Evolutionary conservation across 2,888 invertebrate species (phyloP).

Genomic region (Lochmaea capreae): DNA sequence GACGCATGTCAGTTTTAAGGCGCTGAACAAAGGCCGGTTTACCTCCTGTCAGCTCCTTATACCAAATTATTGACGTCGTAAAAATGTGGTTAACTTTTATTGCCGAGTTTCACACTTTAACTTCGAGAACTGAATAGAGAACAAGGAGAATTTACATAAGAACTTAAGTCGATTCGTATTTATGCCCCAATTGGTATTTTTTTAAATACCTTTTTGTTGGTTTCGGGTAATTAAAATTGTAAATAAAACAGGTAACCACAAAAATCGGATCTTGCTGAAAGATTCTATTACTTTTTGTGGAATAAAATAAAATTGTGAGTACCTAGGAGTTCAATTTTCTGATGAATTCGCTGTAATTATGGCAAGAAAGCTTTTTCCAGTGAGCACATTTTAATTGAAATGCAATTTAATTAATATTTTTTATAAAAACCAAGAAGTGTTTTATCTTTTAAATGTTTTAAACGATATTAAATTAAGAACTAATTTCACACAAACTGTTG

Average conservation of each 20-base stretch:
- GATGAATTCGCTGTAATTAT: too few species aligned
- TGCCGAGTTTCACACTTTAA: conserved; percentile 29
- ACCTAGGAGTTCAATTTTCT: too few species aligned
- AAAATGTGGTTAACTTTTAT: conserved; percentile 39
- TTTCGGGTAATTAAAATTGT: not conserved
- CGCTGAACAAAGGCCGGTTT: conserved; percentile 28
- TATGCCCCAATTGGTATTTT: conserved; percentile 14
- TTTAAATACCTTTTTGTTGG: conserved; percentile 2
- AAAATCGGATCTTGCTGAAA: not conserved
- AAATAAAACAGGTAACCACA: not conserved
- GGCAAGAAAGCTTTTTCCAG: too few species aligned
- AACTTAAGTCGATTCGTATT: conserved; percentile 26
- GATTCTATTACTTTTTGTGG: too few species aligned
- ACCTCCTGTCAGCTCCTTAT: conserved; percentile 40
- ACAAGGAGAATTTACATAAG: conserved; percentile 36
- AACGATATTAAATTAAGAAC: conserved; percentile 20
- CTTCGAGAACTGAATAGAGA: conserved; percentile 26
- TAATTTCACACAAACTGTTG: conserved; percentile 28
- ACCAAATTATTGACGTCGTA: conserved; percentile 39
- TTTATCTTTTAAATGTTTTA: not conserved
- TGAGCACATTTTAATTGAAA: too few species aligned
- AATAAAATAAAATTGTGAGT: too few species aligned
- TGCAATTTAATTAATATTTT: too few species aligned
- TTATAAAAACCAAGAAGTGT: not conserved
- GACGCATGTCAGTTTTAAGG: conserved; percentile 6